Base-by-base conservation (phyloP, 2,113 vertebrate species). In the Ptychochromis oligacanthus region DNA sequence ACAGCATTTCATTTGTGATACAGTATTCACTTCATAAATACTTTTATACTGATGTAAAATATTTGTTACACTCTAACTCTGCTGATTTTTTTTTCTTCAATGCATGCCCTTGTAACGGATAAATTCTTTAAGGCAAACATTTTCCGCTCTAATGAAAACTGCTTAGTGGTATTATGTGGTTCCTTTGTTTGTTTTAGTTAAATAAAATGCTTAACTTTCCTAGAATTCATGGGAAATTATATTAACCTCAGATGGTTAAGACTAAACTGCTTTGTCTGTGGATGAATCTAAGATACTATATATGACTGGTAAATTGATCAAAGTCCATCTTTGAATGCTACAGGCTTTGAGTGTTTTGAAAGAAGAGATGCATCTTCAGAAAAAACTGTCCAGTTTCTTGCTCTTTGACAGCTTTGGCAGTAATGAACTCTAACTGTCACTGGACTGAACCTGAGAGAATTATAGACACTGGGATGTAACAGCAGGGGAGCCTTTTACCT, bases 351-450 rank as follows among this genome's bases (percentile, higher is more conserved):
- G 28, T 20, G 62, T 31, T 77, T 65, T 18, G 8, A 67, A 11
- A 7, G 7, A 38, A 22, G 43, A 24, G 9, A 56, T 38, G 4
- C 24, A 0, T 11, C 22, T 52, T 3, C n/a, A 57, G 5, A 12
- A 36, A 40, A 43, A 56, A 54, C 24, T 17, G 20, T 38, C 31
- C 22, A 8, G 11, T 49, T 0, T 77, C 49, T 65, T 52, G 11
- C 24, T 70, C 26, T 62, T 5, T 62, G 61, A 77, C 77, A 72
- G 46, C 14, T 77, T 38, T 72, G 49, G 62, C 81, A 13, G n/a
- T 43, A 36, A 57, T 57, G 14, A 72, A 77, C 28, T 65, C 52
- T 22, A 43, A 43, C 40, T 54, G 77, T 70, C 60, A 31, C 80
- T 56, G 0, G 58, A 28, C 34, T 15, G 22, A 81, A 75, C n/a